Evolutionary conservation across 2,113 vertebrate genomes (phyloP), one percentile per base, ranked within the genome.

Genomic region (Microcebus ravelobensis): DNA sequence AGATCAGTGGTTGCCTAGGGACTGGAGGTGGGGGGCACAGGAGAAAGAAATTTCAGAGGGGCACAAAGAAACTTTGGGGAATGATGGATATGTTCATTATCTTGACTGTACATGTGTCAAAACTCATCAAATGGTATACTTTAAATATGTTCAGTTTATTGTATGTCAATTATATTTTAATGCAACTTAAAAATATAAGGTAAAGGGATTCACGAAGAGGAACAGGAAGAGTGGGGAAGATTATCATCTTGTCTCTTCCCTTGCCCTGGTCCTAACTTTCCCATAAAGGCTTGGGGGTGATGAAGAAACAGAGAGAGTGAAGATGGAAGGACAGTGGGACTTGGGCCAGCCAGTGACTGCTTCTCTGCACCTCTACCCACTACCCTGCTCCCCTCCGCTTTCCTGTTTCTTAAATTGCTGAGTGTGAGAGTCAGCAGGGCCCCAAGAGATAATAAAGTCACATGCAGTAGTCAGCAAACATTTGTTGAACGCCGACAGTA

Each of bases 121-220:
- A 98, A 98, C 96, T 96, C 86, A 94, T 97, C 97, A 94, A 63
- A 89, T 59, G 63, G 63, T 94, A 94, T 76, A 85, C n/a, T 94
- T 97, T 95, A 96, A 98, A 94, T 96, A 95, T 83, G 86, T 89
- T 96, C 93, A 27, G 83, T 83, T 94, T 96, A 90, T 96, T 90
- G 29, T 92, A 92, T 77, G 92, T 81, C 92, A 95, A 91, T 95
- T 96, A 95, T 70, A 92, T 77, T 92, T 97, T 89, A 93, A 96
- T 93, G 70, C 91, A 86, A 87, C 36, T 57, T 85, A 89, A 95
- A 95, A 88, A 91, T 39, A 50, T 82, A 90, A 91, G 57, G 68
- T 76, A 82, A 68, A 67, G 34, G 1, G 67, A 61, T 87, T 52
- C 67, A 7, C 42, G 39, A 94, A 94, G 76, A 94, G 45, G 42